Evolutionary conservation across 2,797 vertebrate genomes (phyloP).

Genomic region (Acestrorhynchus altus): DNA sequence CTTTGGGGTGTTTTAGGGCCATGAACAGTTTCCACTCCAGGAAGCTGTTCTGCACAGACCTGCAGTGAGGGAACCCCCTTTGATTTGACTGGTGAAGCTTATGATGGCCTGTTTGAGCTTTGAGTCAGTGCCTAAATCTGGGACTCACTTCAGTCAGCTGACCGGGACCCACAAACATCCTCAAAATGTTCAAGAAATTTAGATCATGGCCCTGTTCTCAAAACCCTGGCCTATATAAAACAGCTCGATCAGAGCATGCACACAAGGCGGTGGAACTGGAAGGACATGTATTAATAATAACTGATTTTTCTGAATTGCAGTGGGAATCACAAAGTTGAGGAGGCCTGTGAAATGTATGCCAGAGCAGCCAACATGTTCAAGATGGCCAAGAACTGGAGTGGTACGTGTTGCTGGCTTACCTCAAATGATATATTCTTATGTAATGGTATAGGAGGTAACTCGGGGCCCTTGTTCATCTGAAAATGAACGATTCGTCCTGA

Average conservation of each 20-base stretch:
- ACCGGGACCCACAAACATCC: background rate
- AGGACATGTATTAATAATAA: too few species aligned
- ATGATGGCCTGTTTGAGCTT: slow-evolving; percentile 33
- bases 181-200: background rate
- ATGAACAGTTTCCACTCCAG: too few species aligned
- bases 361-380: slow-evolving; percentile 99
- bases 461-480: background rate
- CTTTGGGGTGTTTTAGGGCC: too few species aligned
- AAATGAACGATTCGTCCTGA: background rate
- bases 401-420: slow-evolving; percentile 71
- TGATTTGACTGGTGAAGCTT: slow-evolving; percentile 28
- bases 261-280: too few species aligned
- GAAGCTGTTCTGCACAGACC: too few species aligned
- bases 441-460: background rate
- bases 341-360: slow-evolving; percentile 98
- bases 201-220: background rate
- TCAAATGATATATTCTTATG: background rate
- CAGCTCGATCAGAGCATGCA: too few species aligned
- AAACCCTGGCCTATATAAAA: background rate
- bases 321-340: slow-evolving; percentile 94
- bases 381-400: slow-evolving; percentile 98
- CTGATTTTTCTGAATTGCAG: slow-evolving; percentile 69
- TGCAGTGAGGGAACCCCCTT: background rate
- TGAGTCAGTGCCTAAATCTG: slow-evolving; percentile 3
- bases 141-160: slow-evolving; percentile 8